Conservation (phyloP, 1,140 invertebrate species). For the Drosophila tsacasi region DNA sequence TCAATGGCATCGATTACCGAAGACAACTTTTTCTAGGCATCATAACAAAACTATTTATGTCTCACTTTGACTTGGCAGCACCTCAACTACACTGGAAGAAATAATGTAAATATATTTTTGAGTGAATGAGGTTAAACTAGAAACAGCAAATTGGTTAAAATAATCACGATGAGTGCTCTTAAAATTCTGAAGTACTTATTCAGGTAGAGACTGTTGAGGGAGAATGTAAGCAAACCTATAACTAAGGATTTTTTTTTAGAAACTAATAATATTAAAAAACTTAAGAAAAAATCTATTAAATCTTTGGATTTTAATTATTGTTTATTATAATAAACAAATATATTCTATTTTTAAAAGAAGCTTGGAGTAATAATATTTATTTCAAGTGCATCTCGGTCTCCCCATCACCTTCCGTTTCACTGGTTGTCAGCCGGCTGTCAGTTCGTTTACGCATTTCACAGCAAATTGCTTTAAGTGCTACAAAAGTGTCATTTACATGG, state of each 20-base stretch:
- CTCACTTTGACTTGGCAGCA: conserved; percentile 5
- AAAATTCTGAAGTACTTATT: not conserved
- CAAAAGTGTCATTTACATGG: conserved; percentile 60
- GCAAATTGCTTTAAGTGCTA: conserved; percentile 78
- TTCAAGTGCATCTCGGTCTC: conserved; percentile 1
- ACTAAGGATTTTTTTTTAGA: too few relatives aligned
- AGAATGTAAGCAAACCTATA: too few relatives aligned
- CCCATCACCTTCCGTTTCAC: not conserved
- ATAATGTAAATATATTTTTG: not conserved
- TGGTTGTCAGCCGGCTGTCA: conserved; percentile 63
- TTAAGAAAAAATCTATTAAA: too few relatives aligned
- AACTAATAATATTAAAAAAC: too few relatives aligned
- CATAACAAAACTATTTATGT: conserved; percentile 54
- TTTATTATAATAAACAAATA: too few relatives aligned
- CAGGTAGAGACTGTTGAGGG: not conserved
- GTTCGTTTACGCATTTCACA: conserved; percentile 63
- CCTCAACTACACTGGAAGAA: not conserved
- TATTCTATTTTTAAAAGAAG: too few relatives aligned
- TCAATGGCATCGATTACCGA: conserved; percentile 72
- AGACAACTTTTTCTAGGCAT: conserved; percentile 13
- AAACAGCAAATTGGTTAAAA: not conserved
- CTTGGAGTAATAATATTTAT: not conserved
- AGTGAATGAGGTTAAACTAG: too few relatives aligned
- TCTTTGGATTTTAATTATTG: too few relatives aligned
- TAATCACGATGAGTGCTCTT: too few relatives aligned